A percentile compares a stretch with the other conserved stretches of the same genome.
Evolutionary conservation across 2,888 invertebrate genomes (phyloP).

Genomic region (Nomada ruficornis): DNA sequence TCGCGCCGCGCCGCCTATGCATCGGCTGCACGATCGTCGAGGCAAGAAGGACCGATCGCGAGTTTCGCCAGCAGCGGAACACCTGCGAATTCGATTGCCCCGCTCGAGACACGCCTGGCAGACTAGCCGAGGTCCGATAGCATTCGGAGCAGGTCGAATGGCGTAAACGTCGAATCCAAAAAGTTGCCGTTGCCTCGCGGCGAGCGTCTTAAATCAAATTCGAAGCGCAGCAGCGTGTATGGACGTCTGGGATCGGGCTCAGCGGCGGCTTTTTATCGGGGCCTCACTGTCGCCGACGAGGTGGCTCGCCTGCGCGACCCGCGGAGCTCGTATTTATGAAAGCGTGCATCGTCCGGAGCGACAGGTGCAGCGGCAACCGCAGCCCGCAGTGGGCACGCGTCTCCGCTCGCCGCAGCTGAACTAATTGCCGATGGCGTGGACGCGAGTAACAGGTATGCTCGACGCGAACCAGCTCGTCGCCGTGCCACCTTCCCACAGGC

Average conservation of each 20-base stretch:
- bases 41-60: slow-evolving; percentile 16
- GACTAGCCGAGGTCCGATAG: too few species aligned
- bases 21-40: slow-evolving; percentile 32
- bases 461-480: slow-evolving; percentile 35
- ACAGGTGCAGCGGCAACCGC: slow-evolving; percentile 73
- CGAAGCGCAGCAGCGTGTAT: slow-evolving; percentile 45
- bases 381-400: slow-evolving; percentile 71
- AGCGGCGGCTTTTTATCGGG: slow-evolving; percentile 56
- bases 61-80: slow-evolving; percentile 55
- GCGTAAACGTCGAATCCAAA: not conserved
- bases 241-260: slow-evolving; percentile 54
- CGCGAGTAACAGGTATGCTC: slow-evolving; percentile 54
- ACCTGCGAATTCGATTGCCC: slow-evolving; percentile 53
- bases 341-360: slow-evolving; percentile 67
- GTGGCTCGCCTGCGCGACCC: slow-evolving; percentile 27
- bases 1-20: slow-evolving; percentile 50
- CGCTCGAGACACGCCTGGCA: not conserved
- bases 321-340: slow-evolving; percentile 69
- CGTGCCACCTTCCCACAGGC: slow-evolving; percentile 1
- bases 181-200: not conserved
- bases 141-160: not conserved
- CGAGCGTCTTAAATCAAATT: slow-evolving; percentile 46
- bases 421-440: slow-evolving; percentile 71
- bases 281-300: slow-evolving; percentile 48
- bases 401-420: slow-evolving; percentile 70